Evolutionary conservation across 2,113 vertebrate genomes (phyloP).

Genomic region (Mugil cephalus): DNA sequence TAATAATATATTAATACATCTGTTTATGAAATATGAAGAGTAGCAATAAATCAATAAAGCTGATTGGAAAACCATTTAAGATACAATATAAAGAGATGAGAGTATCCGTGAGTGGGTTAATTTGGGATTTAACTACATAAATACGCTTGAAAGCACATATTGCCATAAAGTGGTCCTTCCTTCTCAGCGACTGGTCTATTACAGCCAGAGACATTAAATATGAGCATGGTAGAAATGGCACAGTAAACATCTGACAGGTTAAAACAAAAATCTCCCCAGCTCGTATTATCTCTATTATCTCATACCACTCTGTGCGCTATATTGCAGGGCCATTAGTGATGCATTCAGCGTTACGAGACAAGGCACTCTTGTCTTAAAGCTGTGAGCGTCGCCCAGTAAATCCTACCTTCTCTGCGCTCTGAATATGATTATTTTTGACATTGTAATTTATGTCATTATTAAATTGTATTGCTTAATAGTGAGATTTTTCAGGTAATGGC

Average conservation of each 20-base stretch:
- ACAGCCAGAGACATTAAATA: slow-evolving; percentile 11
- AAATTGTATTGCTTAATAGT: not conserved
- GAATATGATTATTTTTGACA: not conserved
- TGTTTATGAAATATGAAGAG: too few relatives aligned
- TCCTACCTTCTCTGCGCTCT: not conserved
- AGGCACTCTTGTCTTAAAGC: not conserved
- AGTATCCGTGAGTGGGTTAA: not conserved
- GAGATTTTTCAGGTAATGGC: not conserved
- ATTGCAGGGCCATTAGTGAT: not conserved
- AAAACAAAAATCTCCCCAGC: not conserved
- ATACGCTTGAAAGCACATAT: slow-evolving; percentile 14
- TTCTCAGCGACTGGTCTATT: slow-evolving; percentile 12
- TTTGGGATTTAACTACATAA: not conserved
- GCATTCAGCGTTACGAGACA: not conserved
- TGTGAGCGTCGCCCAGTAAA: not conserved
- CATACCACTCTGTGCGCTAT: not conserved
- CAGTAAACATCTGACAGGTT: not conserved
- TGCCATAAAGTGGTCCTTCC: slow-evolving; percentile 9
- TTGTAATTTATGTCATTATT: not conserved
- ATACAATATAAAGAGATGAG: too few relatives aligned
- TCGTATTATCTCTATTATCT: not conserved
- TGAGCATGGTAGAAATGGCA: not conserved
- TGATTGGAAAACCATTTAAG: not conserved
- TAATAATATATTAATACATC: too few relatives aligned
- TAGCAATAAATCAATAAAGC: too few relatives aligned